A percentile compares a stretch with the other conserved stretches of the same genome.
Conservation (phyloP, 2,113 vertebrate genomes). For the Puffinus mauretanicus region DNA sequence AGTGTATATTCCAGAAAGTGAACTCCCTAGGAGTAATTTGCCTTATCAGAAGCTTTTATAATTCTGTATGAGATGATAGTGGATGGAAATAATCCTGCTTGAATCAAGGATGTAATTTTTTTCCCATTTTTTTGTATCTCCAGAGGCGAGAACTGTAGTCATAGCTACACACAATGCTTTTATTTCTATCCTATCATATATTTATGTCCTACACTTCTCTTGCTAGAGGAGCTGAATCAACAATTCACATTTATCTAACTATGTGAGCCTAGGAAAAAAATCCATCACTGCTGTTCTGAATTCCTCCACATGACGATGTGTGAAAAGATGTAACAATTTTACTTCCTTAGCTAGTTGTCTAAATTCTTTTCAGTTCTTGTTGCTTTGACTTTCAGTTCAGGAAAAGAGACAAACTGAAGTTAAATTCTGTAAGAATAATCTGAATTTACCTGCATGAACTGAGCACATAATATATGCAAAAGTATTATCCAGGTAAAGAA, state of each 20-base stretch:
- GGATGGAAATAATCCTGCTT: slow-evolving; percentile 22
- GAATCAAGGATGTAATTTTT: background rate
- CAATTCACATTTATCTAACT: background rate
- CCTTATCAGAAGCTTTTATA: slow-evolving; percentile 63
- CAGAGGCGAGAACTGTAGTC: background rate
- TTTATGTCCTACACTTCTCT: background rate
- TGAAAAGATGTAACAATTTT: background rate
- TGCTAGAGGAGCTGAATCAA: background rate
- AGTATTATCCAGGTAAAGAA: background rate
- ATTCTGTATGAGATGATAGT: slow-evolving; percentile 10
- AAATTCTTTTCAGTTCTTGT: background rate
- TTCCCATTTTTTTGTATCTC: background rate
- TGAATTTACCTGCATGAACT: background rate
- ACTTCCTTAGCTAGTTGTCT: background rate
- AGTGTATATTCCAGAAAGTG: slow-evolving; percentile 65
- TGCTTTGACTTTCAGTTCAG: background rate
- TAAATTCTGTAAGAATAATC: background rate
- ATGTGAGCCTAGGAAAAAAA: background rate
- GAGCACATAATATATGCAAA: background rate
- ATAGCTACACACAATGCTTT: background rate
- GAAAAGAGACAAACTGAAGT: background rate
- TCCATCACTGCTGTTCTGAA: background rate
- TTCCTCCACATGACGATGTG: background rate
- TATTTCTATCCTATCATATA: background rate
- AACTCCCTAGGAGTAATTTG: slow-evolving; percentile 62